Base-by-base conservation (phyloP, 2,797 vertebrate species). In the Astyanax mexicanus region DNA sequence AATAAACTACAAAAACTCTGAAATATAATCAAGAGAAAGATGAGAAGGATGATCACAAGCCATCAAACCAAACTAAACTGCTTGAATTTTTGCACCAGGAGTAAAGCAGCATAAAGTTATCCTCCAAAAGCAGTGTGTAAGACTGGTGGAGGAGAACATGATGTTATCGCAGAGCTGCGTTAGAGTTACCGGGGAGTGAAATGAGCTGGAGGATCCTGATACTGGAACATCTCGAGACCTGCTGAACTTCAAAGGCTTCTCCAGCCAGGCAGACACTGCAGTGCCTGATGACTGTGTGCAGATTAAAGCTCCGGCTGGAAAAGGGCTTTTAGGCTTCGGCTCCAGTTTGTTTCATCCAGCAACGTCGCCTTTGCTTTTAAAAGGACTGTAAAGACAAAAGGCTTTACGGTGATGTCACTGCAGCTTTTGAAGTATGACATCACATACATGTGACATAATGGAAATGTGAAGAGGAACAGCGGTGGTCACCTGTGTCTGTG, bases 221-320 rank as follows among this genome's bases (percentile, higher is more conserved):
- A 68, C 21, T 27, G 27, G 32, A 35, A 77, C 6, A 57, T 23
- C 15, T 19, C 15, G 9, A 57, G 19, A 62, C 52, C 37, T 38
- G 11, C 23, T 7, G 38, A 17, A 69, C 47, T 52, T 75, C 55
- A 69, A 69, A 69, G 44, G 25, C 35, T n/a, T 7, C 3, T 17
- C 49, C 27, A 17, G 69, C 9, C 17, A n/a, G 12, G 21, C 64
- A 47, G 44, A 67, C 65, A 51, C 44, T 49, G 10, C n/a, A n/a
- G n/a, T 55, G 17, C 55, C 32, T 45, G 62, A 45, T 47, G 37
- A 65, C 54, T 42, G 66, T 32, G 67, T 69, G 47, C 6, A 69
- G 74, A 75, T 69, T 69, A 60, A 51, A 60, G n/a, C 65, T 61
- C 61, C 5, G 47, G 69, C 65, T 44, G 11, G 2, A 32, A n/a